phyloP scores from a whole-genome alignment of 2,888 invertebrate species.

The Caenorhabditis sp. region DNA sequence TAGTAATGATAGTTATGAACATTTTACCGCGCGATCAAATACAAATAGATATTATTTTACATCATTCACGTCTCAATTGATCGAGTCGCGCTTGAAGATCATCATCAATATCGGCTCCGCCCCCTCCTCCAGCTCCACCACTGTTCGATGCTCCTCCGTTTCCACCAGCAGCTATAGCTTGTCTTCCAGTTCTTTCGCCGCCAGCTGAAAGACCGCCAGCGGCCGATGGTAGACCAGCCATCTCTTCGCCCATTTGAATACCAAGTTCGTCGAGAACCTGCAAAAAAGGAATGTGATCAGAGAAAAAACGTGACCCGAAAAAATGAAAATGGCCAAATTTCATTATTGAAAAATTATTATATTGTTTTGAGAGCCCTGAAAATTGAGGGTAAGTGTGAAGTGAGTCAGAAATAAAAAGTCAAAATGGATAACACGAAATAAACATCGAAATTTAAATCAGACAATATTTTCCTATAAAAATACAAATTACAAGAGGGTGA shows the following conservation, averaged over 20 bases:
- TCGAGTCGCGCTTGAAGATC: slow-evolving; percentile 78
- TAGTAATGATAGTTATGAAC: neutral
- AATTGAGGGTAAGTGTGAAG: too few relatives aligned
- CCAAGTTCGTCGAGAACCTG: slow-evolving; percentile 98
- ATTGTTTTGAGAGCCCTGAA: too few relatives aligned
- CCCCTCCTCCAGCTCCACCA: slow-evolving; percentile 22
- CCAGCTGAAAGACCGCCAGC: slow-evolving; percentile 74
- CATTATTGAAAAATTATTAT: too few relatives aligned
- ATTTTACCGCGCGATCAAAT: neutral
- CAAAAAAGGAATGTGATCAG: neutral
- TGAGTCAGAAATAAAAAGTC: too few relatives aligned
- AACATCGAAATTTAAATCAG: too few relatives aligned
- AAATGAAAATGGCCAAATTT: too few relatives aligned
- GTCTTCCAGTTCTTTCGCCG: slow-evolving; percentile 70
- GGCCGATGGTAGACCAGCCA: slow-evolving; percentile 85
- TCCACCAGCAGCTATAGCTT: slow-evolving; percentile 39
- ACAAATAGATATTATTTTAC: neutral
- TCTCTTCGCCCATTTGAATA: slow-evolving; percentile 88
- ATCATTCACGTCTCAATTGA: slow-evolving; percentile 49
- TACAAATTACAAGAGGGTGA: too few relatives aligned
- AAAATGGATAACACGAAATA: too few relatives aligned
- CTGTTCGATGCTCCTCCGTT: slow-evolving; percentile 9
- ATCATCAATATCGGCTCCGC: slow-evolving; percentile 81
- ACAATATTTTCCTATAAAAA: too few relatives aligned
- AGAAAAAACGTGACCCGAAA: neutral